A percentile compares a stretch with the other conserved stretches of the same genome.
phyloP scores from a whole-genome alignment of 2,113 vertebrate genomes.

The Crypturellus undulatus region DNA sequence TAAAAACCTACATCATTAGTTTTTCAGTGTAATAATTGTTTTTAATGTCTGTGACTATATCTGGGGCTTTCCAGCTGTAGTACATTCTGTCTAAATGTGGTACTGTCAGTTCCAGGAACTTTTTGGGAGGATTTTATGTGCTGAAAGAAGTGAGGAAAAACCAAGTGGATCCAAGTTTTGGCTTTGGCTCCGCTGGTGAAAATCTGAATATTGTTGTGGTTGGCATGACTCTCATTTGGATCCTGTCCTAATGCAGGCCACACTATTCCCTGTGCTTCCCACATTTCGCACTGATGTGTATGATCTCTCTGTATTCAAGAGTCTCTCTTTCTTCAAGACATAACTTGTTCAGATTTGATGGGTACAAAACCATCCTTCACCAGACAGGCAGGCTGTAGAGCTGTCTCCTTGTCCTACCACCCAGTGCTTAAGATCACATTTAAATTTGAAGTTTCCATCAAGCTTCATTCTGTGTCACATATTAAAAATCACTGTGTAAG shows the following conservation, averaged over 20 bases:
- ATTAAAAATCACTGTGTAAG: neutral
- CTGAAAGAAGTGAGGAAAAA: conserved; percentile 25
- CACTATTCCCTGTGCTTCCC: neutral
- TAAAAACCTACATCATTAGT: fast-evolving
- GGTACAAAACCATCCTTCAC: neutral
- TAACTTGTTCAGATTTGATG: conserved; percentile 15
- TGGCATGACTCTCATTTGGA: conserved; percentile 21
- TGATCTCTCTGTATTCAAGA: neutral
- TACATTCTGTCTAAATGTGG: neutral
- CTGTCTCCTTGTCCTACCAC: neutral
- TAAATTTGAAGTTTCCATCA: conserved; percentile 30
- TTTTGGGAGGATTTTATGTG: neutral
- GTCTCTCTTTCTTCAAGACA: neutral
- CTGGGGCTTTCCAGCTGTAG: neutral
- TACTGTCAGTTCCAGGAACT: conserved; percentile 11
- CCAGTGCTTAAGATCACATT: neutral
- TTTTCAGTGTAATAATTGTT: neutral
- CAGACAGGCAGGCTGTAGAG: neutral
- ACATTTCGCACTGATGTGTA: neutral
- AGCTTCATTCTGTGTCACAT: neutral
- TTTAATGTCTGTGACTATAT: neutral
- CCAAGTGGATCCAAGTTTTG: conserved; percentile 11
- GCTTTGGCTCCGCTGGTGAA: neutral
- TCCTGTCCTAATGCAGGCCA: neutral
- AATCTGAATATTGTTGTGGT: conserved; percentile 40